Percentiles rank a stretch among this genome's conserved stretches.
phyloP scores from a whole-genome alignment of 1,140 invertebrate species.

The Drosophila malerkotliana region DNA sequence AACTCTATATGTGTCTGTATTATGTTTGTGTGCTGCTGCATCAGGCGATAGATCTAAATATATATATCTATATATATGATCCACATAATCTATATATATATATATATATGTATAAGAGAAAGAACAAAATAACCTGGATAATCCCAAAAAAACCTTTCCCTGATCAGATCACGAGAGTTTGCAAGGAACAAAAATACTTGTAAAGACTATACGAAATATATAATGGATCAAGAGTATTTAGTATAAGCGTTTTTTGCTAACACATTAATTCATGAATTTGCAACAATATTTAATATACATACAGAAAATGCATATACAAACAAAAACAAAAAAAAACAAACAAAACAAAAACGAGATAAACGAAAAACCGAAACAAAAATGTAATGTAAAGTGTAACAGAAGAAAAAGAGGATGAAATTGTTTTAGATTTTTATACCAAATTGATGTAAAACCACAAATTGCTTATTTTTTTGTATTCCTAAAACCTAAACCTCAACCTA shows the following conservation, averaged over 20 bases:
- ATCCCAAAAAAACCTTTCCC: neutral
- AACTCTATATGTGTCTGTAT: constrained; percentile 5
- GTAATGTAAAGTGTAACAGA: constrained; percentile 46
- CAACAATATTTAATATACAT: constrained; percentile 63
- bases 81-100: constrained; percentile 8
- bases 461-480: constrained; percentile 50
- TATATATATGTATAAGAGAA: constrained; percentile 34
- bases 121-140: neutral
- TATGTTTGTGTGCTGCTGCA: constrained; percentile 1
- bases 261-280: constrained; percentile 65
- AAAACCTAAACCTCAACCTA: neutral
- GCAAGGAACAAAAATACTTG: constrained; percentile 27
- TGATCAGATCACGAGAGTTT: constrained; percentile 23
- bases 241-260: constrained; percentile 74
- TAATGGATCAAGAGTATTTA: constrained; percentile 48
- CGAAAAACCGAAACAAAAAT: constrained; percentile 15
- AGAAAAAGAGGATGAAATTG: constrained; percentile 45
- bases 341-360: constrained; percentile 13
- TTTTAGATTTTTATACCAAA: constrained; percentile 80
- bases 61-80: constrained; percentile 15
- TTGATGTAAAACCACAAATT: constrained; percentile 63
- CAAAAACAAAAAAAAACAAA: constrained; percentile 20
- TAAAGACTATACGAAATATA: constrained; percentile 34
- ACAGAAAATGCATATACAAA: constrained; percentile 44
- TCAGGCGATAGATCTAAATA: constrained; percentile 1